phyloP scores from a whole-genome alignment of 2,888 invertebrate species.

The Notocelia uddmanniana region DNA sequence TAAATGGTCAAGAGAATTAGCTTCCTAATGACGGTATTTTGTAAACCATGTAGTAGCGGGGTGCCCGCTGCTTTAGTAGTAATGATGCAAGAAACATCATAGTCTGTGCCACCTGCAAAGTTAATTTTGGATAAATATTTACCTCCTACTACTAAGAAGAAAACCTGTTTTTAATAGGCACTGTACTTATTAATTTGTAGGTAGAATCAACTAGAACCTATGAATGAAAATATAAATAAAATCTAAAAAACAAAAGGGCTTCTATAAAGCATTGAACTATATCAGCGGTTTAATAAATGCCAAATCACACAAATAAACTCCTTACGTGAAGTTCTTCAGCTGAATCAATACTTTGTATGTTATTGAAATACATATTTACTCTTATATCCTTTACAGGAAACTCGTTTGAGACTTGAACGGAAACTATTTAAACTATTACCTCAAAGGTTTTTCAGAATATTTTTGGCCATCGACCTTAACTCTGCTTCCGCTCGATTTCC shows the following conservation, averaged over 20 bases:
- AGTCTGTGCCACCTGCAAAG: slow-evolving; percentile 12
- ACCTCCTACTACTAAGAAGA: slow-evolving; percentile 14
- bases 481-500: slow-evolving; percentile 40
- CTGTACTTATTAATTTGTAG: background rate
- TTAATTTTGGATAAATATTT: slow-evolving; percentile 19
- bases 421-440: slow-evolving; percentile 9
- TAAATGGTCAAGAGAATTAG: slow-evolving; percentile 7
- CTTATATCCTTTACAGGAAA: background rate
- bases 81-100: slow-evolving; percentile 3
- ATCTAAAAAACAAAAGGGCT: too few relatives aligned
- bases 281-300: too few relatives aligned
- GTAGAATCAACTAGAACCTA: too few relatives aligned
- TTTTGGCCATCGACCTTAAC: slow-evolving; percentile 30
- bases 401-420: background rate
- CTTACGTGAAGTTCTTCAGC: background rate
- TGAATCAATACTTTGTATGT: background rate
- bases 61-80: background rate
- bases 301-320: background rate
- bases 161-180: slow-evolving; percentile 21
- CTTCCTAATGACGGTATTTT: slow-evolving; percentile 18
- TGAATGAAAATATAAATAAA: too few relatives aligned
- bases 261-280: background rate
- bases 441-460: slow-evolving; percentile 26
- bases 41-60: slow-evolving; percentile 13
- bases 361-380: background rate